These are phyloP conservation scores for Ochropleura leucogaster DNA, from an alignment of 2,888 invertebrate genomes.

Conservation along the genomic window DNA sequence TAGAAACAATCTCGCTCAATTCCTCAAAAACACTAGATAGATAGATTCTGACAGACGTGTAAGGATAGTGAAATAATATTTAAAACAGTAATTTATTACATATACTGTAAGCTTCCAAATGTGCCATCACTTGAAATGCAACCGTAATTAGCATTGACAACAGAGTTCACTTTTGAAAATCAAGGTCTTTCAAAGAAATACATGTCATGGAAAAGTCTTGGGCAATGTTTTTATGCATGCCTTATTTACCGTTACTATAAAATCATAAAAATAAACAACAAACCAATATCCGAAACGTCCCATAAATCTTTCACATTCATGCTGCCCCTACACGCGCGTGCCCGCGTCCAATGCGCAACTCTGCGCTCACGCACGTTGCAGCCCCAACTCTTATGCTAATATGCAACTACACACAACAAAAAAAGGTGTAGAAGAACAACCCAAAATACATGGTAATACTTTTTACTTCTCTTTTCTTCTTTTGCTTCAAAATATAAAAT, in stretches of 20 bases:
- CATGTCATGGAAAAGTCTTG: background rate
- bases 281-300: constrained; percentile 17
- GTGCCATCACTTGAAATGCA: background rate
- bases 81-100: too few species aligned
- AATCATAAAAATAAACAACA: background rate
- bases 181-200: background rate
- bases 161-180: background rate
- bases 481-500: background rate
- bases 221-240: too few species aligned
- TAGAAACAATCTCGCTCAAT: background rate
- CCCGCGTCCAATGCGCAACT: constrained; percentile 68
- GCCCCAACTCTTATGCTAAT: constrained; percentile 60
- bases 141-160: background rate
- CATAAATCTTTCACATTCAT: constrained; percentile 19
- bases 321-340: constrained; percentile 65
- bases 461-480: too few species aligned
- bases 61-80: background rate
- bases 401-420: constrained; percentile 6
- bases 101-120: background rate
- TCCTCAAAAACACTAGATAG: background rate
- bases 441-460: background rate
- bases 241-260: background rate
- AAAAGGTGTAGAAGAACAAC: constrained; percentile 7
- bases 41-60: background rate
- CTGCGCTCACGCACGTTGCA: constrained; percentile 69